Percentiles rank a stretch among this genome's conserved stretches.
Evolutionary conservation across 2,888 invertebrate species (phyloP).

Genomic region (Campopleginae sp.): DNA sequence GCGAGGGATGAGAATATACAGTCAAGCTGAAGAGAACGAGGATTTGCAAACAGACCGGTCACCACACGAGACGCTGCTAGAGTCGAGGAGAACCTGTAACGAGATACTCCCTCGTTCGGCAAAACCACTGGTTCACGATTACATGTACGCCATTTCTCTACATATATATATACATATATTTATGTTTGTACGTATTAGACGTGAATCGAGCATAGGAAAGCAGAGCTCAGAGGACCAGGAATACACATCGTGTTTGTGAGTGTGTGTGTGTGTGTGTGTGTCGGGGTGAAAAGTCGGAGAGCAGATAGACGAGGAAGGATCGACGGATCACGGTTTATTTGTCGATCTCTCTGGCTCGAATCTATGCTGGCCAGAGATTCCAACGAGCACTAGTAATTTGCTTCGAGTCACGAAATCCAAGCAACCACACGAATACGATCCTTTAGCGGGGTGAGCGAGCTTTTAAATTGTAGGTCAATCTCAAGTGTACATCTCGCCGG

Average conservation of each 20-base stretch:
- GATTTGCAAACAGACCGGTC: conserved; percentile 70
- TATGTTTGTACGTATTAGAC: conserved; percentile 6
- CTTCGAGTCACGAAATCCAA: conserved; percentile 55
- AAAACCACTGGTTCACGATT: conserved; percentile 51
- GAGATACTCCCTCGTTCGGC: conserved; percentile 57
- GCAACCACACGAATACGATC: conserved; percentile 26
- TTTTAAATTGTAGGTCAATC: conserved; percentile 30
- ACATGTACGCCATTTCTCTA: conserved; percentile 25
- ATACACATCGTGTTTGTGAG: neutral
- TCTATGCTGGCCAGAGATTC: conserved; percentile 34
- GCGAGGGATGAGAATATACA: neutral
- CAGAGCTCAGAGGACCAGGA: conserved; percentile 46
- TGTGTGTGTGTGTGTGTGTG: neutral
- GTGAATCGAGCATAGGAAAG: conserved; percentile 12
- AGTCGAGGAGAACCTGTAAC: conserved; percentile 60
- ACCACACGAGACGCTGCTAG: conserved; percentile 65
- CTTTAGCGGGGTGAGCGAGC: conserved; percentile 22
- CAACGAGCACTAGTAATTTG: conserved; percentile 50
- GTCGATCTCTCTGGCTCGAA: conserved; percentile 35
- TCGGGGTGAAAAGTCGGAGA: conserved; percentile 6
- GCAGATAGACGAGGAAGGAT: conserved; percentile 45
- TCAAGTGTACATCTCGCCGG: neutral
- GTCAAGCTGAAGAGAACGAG: conserved; percentile 36
- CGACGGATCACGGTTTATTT: conserved; percentile 57
- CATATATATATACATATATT: neutral